These are phyloP conservation scores for Ameiurus melas DNA, from an alignment of 2,113 vertebrate species.

Conservation along the genomic window DNA sequence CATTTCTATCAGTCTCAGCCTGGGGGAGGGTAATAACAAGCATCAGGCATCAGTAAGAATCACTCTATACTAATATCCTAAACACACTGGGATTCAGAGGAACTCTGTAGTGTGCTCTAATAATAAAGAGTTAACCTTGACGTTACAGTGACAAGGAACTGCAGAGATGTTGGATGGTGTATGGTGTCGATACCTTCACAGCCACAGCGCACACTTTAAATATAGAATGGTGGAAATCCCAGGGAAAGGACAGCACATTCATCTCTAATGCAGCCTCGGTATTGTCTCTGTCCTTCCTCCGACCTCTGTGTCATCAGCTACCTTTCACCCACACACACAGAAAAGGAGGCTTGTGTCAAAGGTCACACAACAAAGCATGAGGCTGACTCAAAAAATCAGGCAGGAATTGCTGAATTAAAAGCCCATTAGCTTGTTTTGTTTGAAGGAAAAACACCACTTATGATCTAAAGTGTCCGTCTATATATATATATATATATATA, in stretches of 20 bases:
- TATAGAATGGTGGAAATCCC: slow-evolving; percentile 48
- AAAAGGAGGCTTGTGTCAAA: slow-evolving; percentile 42
- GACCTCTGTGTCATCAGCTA: slow-evolving; percentile 44
- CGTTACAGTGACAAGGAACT: neutral
- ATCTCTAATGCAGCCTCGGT: slow-evolving; percentile 17
- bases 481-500: no score
- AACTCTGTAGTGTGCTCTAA: neutral
- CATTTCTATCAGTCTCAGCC: neutral
- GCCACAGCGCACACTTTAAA: slow-evolving; percentile 26
- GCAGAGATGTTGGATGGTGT: neutral
- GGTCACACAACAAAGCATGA: slow-evolving; percentile 41
- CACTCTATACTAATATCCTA: neutral
- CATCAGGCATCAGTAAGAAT: neutral
- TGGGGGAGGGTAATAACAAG: neutral
- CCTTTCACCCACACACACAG: slow-evolving; percentile 39
- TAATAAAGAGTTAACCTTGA: neutral
- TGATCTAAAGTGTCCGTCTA: slow-evolving; percentile 1
- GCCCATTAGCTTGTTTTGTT: slow-evolving; percentile 20
- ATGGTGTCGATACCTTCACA: slow-evolving; percentile 18
- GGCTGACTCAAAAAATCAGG: slow-evolving; percentile 19
- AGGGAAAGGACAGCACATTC: slow-evolving; percentile 29
- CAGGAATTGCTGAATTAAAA: slow-evolving; percentile 5
- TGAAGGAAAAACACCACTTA: slow-evolving; percentile 22
- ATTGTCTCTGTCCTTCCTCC: slow-evolving; percentile 44
- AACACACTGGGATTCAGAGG: slow-evolving; percentile 12